Percentiles rank a stretch among this genome's conserved stretches.
Conservation (phyloP, 2,888 invertebrate genomes). For the Panorpa germanica region DNA sequence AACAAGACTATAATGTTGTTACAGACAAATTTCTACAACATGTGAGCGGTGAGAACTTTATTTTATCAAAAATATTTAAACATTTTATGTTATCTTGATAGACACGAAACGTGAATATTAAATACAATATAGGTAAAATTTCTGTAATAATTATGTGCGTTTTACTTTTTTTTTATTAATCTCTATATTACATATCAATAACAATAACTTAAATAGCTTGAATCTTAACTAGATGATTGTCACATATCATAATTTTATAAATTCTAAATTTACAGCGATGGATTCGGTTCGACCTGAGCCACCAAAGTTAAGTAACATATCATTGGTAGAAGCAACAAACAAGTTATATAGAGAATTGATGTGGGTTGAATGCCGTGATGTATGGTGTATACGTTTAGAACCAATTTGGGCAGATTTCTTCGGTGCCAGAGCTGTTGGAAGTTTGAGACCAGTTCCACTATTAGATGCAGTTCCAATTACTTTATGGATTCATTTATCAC, state of each 20-base stretch:
- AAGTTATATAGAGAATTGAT: slow-evolving; percentile 25
- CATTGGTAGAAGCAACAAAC: too few relatives aligned
- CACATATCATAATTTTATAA: too few relatives aligned
- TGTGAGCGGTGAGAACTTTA: slow-evolving; percentile 28
- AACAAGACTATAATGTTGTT: slow-evolving; percentile 53
- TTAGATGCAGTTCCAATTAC: slow-evolving; percentile 75
- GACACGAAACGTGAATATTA: background rate
- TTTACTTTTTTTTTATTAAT: slow-evolving; percentile 1
- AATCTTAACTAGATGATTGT: too few relatives aligned
- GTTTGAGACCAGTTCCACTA: slow-evolving; percentile 56
- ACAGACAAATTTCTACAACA: slow-evolving; percentile 70
- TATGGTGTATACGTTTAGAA: slow-evolving; percentile 77
- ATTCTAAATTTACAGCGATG: too few relatives aligned
- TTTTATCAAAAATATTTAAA: background rate
- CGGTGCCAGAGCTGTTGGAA: slow-evolving; percentile 59
- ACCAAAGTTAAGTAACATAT: too few relatives aligned
- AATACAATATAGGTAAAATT: background rate
- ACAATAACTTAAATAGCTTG: background rate
- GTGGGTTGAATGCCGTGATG: slow-evolving; percentile 71
- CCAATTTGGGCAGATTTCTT: slow-evolving; percentile 88
- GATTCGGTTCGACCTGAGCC: too few relatives aligned
- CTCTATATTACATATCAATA: slow-evolving; percentile 3
- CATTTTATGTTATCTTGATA: background rate
- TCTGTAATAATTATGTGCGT: background rate
- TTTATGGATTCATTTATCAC: slow-evolving; percentile 67